phyloP scores from a whole-genome alignment of 2,797 vertebrate genomes.

The Oryzias dopingdopingensis region DNA sequence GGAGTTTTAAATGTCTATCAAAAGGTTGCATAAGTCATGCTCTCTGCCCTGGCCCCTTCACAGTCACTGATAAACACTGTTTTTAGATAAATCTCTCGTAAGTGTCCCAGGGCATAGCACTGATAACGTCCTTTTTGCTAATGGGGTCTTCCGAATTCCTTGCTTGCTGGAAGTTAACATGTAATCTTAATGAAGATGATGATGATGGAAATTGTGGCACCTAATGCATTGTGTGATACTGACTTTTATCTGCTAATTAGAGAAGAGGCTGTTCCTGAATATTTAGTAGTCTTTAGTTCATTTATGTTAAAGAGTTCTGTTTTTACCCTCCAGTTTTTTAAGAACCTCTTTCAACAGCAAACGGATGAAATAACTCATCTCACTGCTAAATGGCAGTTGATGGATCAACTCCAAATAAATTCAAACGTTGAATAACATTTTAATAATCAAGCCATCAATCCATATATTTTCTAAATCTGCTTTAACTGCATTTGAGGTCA shows the following conservation, averaged over 20 bases:
- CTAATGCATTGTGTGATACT: conserved; percentile 32
- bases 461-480: too few relatives aligned
- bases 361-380: too few relatives aligned
- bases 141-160: conserved; percentile 14
- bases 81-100: conserved; percentile 20
- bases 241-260: conserved; percentile 49
- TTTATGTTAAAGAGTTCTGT: conserved; percentile 30
- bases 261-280: conserved; percentile 39
- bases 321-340: conserved; percentile 12
- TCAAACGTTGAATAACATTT: not conserved
- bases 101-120: not conserved
- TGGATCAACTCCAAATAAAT: conserved; percentile 3
- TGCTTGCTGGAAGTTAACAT: conserved; percentile 17
- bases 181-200: conserved; percentile 5
- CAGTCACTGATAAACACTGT: conserved; percentile 24
- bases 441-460: not conserved
- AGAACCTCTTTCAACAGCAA: not conserved
- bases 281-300: conserved; percentile 22
- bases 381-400: not conserved
- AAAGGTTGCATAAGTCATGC: conserved; percentile 44
- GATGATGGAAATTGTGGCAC: conserved; percentile 22
- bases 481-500: too few relatives aligned
- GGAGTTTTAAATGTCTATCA: conserved; percentile 30
- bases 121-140: conserved; percentile 8
- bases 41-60: conserved; percentile 8